These are phyloP conservation scores for Motacilla alba DNA, from an alignment of 2,113 vertebrate species.

Conservation along the genomic window DNA sequence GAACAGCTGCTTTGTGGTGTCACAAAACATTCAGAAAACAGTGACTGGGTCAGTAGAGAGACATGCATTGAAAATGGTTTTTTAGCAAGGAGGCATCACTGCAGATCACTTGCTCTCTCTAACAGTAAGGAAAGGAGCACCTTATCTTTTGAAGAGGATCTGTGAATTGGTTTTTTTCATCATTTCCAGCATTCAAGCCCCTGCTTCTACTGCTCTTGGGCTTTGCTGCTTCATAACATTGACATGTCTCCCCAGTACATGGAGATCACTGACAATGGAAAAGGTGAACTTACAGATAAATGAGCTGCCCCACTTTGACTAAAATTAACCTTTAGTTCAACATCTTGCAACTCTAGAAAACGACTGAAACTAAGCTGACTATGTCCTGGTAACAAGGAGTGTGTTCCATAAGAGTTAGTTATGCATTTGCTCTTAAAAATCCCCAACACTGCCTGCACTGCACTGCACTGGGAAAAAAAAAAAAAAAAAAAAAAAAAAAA, in stretches of 20 bases:
- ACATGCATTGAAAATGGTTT: not conserved
- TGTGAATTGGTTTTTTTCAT: not conserved
- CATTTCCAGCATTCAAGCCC: not conserved
- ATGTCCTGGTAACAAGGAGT: not conserved
- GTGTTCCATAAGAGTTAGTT: not conserved
- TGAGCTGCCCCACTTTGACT: not conserved
- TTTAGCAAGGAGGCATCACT: not conserved
- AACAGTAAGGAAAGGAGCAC: not conserved
- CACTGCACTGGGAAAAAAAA: not conserved
- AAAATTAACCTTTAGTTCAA: not conserved
- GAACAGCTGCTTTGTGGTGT: slow-evolving; percentile 69
- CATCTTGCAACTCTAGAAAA: not conserved
- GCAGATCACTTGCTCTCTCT: not conserved
- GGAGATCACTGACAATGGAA: not conserved
- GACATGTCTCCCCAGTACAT: not conserved
- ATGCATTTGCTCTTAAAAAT: not conserved
- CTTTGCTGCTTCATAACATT: not conserved
- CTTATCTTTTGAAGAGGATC: not conserved
- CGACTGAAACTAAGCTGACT: not conserved
- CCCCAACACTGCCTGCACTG: not conserved
- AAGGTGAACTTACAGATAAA: not conserved
- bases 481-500: no score
- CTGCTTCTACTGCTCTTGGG: not conserved
- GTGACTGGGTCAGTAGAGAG: not conserved
- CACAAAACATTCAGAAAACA: slow-evolving; percentile 58